Base-by-base conservation (phyloP, 2,888 invertebrate species). In the Cristatella mucedo region DNA sequence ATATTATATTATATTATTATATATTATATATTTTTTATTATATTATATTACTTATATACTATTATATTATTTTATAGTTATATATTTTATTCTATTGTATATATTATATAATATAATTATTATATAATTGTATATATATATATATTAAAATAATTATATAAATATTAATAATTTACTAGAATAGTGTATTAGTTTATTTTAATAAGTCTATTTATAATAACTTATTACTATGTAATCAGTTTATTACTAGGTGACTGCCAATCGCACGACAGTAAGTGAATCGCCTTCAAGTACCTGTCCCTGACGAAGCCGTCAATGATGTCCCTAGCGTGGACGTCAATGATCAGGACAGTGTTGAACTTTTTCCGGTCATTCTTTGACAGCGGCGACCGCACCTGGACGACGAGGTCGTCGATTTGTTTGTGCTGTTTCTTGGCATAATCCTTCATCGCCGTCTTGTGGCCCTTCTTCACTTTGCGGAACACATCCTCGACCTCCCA, bases 401-500 rank as follows among this genome's bases (percentile, higher is more conserved):
- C 72, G 0, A 89, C 85, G 5, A 87, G 74, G 39, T 80, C 80
- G 52, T 82, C 80, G 21, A 89, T 71, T 64, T 86, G 86, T 42
- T 71, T 71, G 55, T 87, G 87, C 43, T 82, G 74, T 48, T 77
- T 74, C 50, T 73, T 72, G 21, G 87, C 70, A 61, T 85, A 85
- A 55, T 85, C 80, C 66, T 86, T 87, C 83, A 89, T 85, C 0
- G 85, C 83, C 9, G 79, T 70, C 61, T 85, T 83, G 48, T 79
- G 75, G 2, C 86, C 63, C 41, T 59, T 59, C 49, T 61, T 64
- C 38, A 68, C 58, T 49, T 65, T 77, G 3, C 61, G 66, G 60
- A 89, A 87, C 0, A 84, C 82, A 57, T 87, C 81, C 57, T 89
- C 89, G 0, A 86, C 84, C 63, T 89, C 87, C 5, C 83, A 83